These are phyloP conservation scores for Alces alces DNA, from an alignment of 2,113 vertebrate species.

Conservation along the genomic window DNA sequence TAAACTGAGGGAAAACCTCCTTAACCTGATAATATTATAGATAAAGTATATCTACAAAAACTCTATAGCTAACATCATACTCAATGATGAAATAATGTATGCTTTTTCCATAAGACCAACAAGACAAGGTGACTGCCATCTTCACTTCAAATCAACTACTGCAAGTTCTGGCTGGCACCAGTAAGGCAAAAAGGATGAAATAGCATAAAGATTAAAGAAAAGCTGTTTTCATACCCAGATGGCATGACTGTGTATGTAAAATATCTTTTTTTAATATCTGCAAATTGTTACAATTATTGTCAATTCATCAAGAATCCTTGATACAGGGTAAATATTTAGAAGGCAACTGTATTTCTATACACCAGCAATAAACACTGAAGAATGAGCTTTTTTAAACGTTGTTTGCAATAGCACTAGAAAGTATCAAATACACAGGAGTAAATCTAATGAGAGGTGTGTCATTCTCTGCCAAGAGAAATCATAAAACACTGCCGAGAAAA, in stretches of 20 bases:
- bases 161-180: neutral
- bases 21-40: neutral
- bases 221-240: neutral
- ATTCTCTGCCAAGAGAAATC: neutral
- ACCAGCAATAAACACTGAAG: neutral
- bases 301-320: neutral
- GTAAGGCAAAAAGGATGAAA: neutral
- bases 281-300: neutral
- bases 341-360: neutral
- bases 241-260: neutral
- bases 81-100: neutral
- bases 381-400: neutral
- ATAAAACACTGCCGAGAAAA: constrained; percentile 20
- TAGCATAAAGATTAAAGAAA: neutral
- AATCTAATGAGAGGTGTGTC: neutral
- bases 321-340: constrained; percentile 13
- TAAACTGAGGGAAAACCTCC: neutral
- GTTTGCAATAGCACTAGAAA: neutral
- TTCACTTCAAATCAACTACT: neutral
- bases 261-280: neutral
- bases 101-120: neutral
- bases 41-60: neutral
- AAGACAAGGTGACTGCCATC: neutral
- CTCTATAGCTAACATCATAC: neutral
- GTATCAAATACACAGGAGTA: neutral